phyloP scores from a whole-genome alignment of 2,888 invertebrate genomes.

The Sphinx pinastri region DNA sequence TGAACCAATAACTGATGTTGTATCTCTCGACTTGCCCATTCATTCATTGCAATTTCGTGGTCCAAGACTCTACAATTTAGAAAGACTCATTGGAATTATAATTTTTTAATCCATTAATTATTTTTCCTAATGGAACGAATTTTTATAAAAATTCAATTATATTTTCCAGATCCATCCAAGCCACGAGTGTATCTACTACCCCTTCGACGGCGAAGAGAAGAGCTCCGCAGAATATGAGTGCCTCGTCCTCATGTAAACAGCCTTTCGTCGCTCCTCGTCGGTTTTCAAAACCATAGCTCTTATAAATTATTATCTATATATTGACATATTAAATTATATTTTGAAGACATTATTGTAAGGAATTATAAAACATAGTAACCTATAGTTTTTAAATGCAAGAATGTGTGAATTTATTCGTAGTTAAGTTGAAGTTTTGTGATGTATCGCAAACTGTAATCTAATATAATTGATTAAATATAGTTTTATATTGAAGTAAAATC shows the following conservation, averaged over 20 bases:
- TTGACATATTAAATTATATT: no score
- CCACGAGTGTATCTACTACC: slow-evolving; percentile 86
- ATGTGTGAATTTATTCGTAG: slow-evolving; percentile 25
- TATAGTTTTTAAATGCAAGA: slow-evolving; percentile 27
- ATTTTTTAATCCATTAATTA: no score
- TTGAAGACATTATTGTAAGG: neutral
- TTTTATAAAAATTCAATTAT: slow-evolving; percentile 8
- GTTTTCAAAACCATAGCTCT: neutral
- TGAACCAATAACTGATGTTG: no score
- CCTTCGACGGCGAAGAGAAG: slow-evolving; percentile 87
- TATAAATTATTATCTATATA: neutral
- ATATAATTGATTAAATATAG: slow-evolving; percentile 21
- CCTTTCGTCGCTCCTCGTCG: no score
- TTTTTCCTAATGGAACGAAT: no score
- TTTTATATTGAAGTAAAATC: slow-evolving; percentile 15
- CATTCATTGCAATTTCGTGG: no score
- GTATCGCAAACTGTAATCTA: slow-evolving; percentile 26
- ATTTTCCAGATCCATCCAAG: slow-evolving; percentile 85
- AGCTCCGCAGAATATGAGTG: slow-evolving; percentile 87
- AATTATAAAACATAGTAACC: neutral
- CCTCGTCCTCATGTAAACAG: slow-evolving; percentile 79
- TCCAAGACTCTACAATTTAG: no score
- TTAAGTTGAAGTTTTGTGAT: neutral
- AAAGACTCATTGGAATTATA: no score
- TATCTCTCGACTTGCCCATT: no score